phyloP scores from a whole-genome alignment of 2,113 vertebrate genomes.

The Podarcis muralis region DNA sequence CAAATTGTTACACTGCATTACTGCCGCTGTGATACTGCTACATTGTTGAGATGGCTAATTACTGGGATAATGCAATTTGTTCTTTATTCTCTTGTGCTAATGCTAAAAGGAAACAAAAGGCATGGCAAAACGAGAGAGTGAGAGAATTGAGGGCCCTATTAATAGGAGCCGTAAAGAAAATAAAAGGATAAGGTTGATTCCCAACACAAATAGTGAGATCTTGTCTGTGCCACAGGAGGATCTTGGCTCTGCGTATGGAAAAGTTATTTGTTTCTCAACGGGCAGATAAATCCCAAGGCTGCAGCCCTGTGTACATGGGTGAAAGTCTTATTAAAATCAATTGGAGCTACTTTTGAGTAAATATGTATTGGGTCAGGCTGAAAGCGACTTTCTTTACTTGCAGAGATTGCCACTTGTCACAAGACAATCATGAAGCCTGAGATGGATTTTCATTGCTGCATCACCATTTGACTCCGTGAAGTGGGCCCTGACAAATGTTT shows the following conservation, averaged over 20 bases:
- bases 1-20: constrained; percentile 62
- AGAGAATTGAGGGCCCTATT: constrained; percentile 50
- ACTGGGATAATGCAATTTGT: constrained; percentile 56
- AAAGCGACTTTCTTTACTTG: constrained; percentile 31
- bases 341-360: too few species aligned
- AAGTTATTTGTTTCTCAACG: background rate
- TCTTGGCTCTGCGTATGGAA: constrained; percentile 39
- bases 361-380: too few species aligned
- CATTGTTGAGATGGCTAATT: constrained; percentile 64
- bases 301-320: too few species aligned
- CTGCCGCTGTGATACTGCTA: constrained; percentile 6
- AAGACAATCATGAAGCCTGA: background rate
- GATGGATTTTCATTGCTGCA: background rate
- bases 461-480: background rate
- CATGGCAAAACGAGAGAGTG: constrained; percentile 31
- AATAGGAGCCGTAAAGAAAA: constrained; percentile 61
- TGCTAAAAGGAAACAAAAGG: constrained; percentile 66
- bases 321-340: too few species aligned
- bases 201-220: constrained; percentile 35
- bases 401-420: constrained; percentile 6
- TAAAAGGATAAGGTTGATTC: constrained; percentile 57
- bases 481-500: background rate
- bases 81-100: constrained; percentile 50
- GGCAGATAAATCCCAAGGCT: constrained; percentile 37
- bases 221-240: constrained; percentile 37